phyloP scores from a whole-genome alignment of 2,888 invertebrate species.

The Agriopis marginaria region DNA sequence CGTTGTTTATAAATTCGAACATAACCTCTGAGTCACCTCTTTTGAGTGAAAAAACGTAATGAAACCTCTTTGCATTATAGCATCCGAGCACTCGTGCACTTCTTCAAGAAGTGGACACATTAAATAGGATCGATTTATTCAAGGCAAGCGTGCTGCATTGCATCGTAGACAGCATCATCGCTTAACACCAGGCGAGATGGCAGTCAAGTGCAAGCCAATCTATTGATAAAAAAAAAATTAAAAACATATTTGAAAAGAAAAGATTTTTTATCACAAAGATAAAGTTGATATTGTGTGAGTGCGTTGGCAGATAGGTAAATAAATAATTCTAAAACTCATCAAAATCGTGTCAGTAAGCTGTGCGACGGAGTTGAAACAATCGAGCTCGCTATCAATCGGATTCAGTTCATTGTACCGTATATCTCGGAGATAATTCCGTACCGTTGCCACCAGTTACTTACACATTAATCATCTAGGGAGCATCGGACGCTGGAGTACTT shows the following conservation, averaged over 20 bases:
- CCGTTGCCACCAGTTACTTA: slow-evolving; percentile 33
- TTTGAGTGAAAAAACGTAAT: no score
- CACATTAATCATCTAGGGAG: slow-evolving; percentile 35
- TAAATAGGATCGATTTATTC: no score
- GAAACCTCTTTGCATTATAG: no score
- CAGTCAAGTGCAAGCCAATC: no score
- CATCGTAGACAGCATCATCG: no score
- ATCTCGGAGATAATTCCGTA: slow-evolving; percentile 47
- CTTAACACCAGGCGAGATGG: no score
- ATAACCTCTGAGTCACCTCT: no score
- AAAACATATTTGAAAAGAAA: neutral
- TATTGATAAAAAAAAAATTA: no score
- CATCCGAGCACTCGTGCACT: no score
- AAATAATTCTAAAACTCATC: slow-evolving; percentile 24
- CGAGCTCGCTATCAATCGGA: slow-evolving; percentile 53
- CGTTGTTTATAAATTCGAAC: no score
- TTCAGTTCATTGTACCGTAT: slow-evolving; percentile 55
- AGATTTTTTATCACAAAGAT: neutral
- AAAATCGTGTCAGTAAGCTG: slow-evolving; percentile 44
- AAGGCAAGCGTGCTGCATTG: no score
- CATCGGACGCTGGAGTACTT: slow-evolving; percentile 22
- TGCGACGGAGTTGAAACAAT: slow-evolving; percentile 55
- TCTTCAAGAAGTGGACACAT: no score
- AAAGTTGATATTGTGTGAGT: neutral
- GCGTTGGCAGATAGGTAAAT: neutral